phyloP scores from a whole-genome alignment of 2,888 invertebrate species.

The Acheta domesticus region DNA sequence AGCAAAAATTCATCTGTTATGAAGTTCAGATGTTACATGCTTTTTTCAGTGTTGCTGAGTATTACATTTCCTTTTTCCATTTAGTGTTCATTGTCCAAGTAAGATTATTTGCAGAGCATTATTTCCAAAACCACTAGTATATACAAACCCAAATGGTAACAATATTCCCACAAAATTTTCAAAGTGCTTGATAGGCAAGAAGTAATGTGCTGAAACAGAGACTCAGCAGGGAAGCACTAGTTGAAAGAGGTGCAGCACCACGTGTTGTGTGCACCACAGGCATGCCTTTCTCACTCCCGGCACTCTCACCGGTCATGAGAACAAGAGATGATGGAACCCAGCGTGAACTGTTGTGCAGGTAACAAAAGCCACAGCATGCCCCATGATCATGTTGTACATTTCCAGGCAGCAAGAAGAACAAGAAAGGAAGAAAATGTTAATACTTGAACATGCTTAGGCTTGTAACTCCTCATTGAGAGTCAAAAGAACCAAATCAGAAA shows the following conservation, averaged over 20 bases:
- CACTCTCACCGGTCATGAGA: slow-evolving; percentile 47
- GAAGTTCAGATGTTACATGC: too few relatives aligned
- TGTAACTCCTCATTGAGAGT: neutral
- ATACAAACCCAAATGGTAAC: too few relatives aligned
- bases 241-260: neutral
- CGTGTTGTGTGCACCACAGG: neutral
- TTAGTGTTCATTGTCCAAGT: too few relatives aligned
- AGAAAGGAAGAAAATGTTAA: slow-evolving; percentile 31
- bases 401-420: slow-evolving; percentile 36
- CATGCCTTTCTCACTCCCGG: neutral
- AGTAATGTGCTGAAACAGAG: neutral
- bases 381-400: slow-evolving; percentile 26
- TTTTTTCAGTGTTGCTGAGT: too few relatives aligned
- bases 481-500: neutral
- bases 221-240: neutral
- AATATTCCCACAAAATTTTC: too few relatives aligned
- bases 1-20: too few relatives aligned
- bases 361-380: slow-evolving; percentile 35
- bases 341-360: slow-evolving; percentile 48
- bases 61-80: too few relatives aligned
- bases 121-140: too few relatives aligned
- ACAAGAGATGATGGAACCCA: slow-evolving; percentile 65
- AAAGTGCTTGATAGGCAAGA: neutral
- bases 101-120: too few relatives aligned
- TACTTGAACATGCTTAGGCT: neutral